phyloP scores from a whole-genome alignment of 2,797 vertebrate species.

The Gephyroberyx darwinii region DNA sequence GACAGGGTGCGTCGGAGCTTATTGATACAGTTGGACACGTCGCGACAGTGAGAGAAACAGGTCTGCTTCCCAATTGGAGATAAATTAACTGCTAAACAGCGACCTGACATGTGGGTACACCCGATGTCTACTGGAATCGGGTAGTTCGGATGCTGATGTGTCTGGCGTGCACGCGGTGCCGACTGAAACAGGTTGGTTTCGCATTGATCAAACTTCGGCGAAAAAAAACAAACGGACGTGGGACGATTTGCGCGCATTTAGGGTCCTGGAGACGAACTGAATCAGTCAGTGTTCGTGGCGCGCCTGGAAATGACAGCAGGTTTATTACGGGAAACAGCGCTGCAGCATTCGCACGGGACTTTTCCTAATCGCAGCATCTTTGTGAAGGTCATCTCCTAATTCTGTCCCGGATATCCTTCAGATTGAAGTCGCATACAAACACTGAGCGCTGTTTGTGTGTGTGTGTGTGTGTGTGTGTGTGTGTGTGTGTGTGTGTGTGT shows the following conservation, averaged over 20 bases:
- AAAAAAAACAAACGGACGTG: slow-evolving; percentile 34
- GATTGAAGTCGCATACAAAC: background rate
- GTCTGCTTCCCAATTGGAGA: slow-evolving; percentile 26
- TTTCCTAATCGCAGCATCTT: slow-evolving; percentile 44
- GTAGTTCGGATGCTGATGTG: slow-evolving; percentile 50
- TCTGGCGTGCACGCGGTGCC: slow-evolving; percentile 40
- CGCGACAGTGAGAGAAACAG: slow-evolving; percentile 16
- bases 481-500: slow-evolving; percentile 8
- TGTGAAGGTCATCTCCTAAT: slow-evolving; percentile 65
- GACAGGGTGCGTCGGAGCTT: slow-evolving; percentile 3
- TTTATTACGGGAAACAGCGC: slow-evolving; percentile 51
- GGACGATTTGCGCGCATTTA: slow-evolving; percentile 55
- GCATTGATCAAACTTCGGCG: slow-evolving; percentile 65
- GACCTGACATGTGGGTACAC: slow-evolving; percentile 40
- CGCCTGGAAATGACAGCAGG: slow-evolving; percentile 51
- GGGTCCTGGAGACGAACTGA: slow-evolving; percentile 46
- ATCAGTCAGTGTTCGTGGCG: slow-evolving; percentile 37
- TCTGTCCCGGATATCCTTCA: slow-evolving; percentile 40
- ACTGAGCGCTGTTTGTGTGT: background rate
- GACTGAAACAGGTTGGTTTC: slow-evolving; percentile 63
- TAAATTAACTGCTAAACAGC: slow-evolving; percentile 37
- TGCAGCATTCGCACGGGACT: slow-evolving; percentile 41
- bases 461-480: background rate
- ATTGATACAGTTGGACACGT: slow-evolving; percentile 12
- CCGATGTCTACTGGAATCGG: slow-evolving; percentile 35